These are phyloP conservation scores for Barypeithes pellucidus DNA, from an alignment of 2,888 invertebrate species.

Conservation along the genomic window DNA sequence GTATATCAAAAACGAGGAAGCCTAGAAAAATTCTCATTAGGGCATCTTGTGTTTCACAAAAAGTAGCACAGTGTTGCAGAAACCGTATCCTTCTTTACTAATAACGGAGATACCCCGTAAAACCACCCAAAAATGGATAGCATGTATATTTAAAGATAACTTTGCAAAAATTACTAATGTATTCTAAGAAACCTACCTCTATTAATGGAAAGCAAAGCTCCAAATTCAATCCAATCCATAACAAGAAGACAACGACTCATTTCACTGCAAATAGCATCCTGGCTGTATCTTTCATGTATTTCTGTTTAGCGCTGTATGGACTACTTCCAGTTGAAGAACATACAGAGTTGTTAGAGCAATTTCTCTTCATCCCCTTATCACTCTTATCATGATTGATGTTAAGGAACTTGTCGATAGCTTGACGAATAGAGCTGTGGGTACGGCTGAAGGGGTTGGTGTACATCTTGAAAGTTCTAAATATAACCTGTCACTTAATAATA, in stretches of 20 bases:
- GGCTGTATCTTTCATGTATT: constrained; percentile 31
- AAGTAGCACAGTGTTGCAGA: too few species aligned
- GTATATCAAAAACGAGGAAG: too few species aligned
- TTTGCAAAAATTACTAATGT: too few species aligned
- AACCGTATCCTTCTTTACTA: too few species aligned
- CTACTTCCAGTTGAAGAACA: constrained; percentile 20
- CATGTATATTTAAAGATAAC: too few species aligned
- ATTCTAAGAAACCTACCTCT: background rate
- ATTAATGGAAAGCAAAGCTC: background rate
- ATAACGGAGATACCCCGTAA: too few species aligned
- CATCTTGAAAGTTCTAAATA: background rate
- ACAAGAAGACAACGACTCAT: constrained; percentile 17
- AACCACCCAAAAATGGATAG: too few species aligned
- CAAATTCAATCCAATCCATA: background rate
- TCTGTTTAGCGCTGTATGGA: constrained; percentile 27
- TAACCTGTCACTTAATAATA: background rate
- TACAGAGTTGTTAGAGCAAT: constrained; percentile 47
- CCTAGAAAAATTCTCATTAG: too few species aligned
- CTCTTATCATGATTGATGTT: constrained; percentile 67
- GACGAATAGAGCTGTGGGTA: constrained; percentile 80
- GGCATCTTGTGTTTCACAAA: too few species aligned
- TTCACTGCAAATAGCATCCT: constrained; percentile 30
- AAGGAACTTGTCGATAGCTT: constrained; percentile 76
- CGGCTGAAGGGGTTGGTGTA: constrained; percentile 17
- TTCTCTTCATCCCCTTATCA: constrained; percentile 54